Evolutionary conservation across 2,797 vertebrate genomes (phyloP).

Genomic region (Cephalopachus bancanus): DNA sequence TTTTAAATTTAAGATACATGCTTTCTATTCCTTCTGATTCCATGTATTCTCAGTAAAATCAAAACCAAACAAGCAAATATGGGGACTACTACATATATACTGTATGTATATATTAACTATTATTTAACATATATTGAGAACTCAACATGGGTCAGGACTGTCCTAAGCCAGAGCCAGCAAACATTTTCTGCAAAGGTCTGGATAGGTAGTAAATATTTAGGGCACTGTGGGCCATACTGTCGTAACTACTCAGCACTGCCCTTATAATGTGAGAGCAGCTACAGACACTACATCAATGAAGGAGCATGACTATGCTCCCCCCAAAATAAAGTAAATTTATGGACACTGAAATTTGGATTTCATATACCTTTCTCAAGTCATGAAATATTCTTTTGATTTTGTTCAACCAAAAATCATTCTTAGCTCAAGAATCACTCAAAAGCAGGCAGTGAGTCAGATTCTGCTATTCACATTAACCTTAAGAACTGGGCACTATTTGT

Average conservation of each 20-base stretch:
- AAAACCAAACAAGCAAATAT: not conserved
- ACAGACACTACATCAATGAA: not conserved
- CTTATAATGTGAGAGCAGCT: not conserved
- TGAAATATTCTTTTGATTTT: not conserved
- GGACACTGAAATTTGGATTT: not conserved
- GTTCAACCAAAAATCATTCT: slow-evolving; percentile 29
- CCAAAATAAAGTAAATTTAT: not conserved
- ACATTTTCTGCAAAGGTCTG: not conserved
- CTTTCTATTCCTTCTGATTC: not conserved
- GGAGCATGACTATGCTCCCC: not conserved
- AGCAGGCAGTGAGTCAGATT: not conserved
- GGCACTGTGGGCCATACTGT: not conserved
- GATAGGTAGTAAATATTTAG: not conserved
- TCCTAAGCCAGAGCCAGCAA: not conserved
- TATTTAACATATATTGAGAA: not conserved
- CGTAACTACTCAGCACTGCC: not conserved
- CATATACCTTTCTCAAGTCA: not conserved
- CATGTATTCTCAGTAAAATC: not conserved
- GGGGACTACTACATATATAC: not conserved
- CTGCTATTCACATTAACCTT: not conserved
- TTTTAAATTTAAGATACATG: not conserved
- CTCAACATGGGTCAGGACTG: not conserved
- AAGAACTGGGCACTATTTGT: not conserved
- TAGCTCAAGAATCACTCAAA: not conserved
- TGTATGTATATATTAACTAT: not conserved